A percentile compares a stretch with the other conserved stretches of the same genome.
Evolutionary conservation across 2,797 vertebrate genomes (phyloP).

Genomic region (Rhynchotus rufescens): DNA sequence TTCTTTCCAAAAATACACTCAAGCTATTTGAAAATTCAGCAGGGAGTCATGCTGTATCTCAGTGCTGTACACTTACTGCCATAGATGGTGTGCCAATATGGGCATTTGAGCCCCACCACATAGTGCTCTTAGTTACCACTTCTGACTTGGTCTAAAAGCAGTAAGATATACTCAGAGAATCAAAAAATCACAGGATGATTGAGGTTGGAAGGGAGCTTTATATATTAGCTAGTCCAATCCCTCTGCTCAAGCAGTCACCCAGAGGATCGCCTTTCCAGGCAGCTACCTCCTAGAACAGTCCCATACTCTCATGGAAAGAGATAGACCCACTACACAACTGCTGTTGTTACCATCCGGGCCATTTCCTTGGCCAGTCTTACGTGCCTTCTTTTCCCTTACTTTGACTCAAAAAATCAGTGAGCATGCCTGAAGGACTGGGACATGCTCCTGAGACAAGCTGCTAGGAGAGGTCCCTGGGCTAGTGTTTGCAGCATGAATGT

Average conservation of each 20-base stretch:
- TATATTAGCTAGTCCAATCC: not conserved
- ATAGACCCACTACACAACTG: not conserved
- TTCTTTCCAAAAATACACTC: not conserved
- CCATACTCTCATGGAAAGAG: not conserved
- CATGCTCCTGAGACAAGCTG: not conserved
- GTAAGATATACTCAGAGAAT: not conserved
- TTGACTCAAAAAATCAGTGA: not conserved
- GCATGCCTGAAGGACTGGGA: not conserved
- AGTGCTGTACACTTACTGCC: not conserved
- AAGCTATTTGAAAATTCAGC: not conserved
- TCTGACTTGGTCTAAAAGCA: not conserved
- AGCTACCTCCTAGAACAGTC: not conserved
- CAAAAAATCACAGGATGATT: not conserved
- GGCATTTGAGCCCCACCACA: not conserved
- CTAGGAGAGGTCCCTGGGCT: not conserved
- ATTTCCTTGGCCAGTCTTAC: not conserved
- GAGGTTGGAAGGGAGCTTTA: not conserved
- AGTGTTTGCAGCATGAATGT: not conserved
- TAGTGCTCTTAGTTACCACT: not conserved
- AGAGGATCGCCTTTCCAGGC: not conserved
- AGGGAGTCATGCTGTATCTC: not conserved
- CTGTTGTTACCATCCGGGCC: not conserved
- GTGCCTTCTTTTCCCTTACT: not conserved
- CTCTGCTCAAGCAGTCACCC: not conserved
- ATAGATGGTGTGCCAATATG: not conserved